Base-by-base conservation (phyloP, 2,888 invertebrate species). In the Rutpela maculata region DNA sequence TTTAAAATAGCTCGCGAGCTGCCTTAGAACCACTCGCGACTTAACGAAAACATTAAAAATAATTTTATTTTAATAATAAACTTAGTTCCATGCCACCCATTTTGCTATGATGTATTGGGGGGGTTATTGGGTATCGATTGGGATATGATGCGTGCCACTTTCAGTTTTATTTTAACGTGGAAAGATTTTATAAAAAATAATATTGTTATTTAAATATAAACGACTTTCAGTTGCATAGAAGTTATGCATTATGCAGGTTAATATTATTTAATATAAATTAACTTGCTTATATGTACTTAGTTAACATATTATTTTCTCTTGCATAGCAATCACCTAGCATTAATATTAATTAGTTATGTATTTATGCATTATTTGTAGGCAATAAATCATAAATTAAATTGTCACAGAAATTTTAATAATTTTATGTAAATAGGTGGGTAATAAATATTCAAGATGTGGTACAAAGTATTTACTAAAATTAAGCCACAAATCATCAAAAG, bases 331-430 rank as follows among this genome's bases (percentile, higher is more conserved):
- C 62, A 62, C 31, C 50, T 50, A 50, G 15, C 50, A 50, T n/a
- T 11, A 31, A 62, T 62, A 31, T n/a, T 31, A 62, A 62, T 62
- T 62, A 62, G 31, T n/a, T 62, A 62, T 31, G 12, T 62, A 62
- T 62, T 31, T 62, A 62, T 62, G 62, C 62, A 31, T 15, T 50
- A 50, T 15, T 50, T 50, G 50, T 50, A 50, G 15, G n/a, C n/a
- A 50, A 50, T 50, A 50, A 50, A 50, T 50, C 50, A 50, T n/a
- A 15, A 50, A 50, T 50, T 50, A 50, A 50, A 50, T 50, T 50
- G 50, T 50, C 50, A 50, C 50, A 50, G n/a, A 50, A 50, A 15
- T 17, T 50, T 50, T 50, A 50, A n/a, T 50, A 50, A 50, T 50
- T 50, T 50, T 50, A 50, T 50, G 50, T 50, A 50, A 50, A 50